phyloP scores from a whole-genome alignment of 2,888 invertebrate species.

The Phalera bucephala region DNA sequence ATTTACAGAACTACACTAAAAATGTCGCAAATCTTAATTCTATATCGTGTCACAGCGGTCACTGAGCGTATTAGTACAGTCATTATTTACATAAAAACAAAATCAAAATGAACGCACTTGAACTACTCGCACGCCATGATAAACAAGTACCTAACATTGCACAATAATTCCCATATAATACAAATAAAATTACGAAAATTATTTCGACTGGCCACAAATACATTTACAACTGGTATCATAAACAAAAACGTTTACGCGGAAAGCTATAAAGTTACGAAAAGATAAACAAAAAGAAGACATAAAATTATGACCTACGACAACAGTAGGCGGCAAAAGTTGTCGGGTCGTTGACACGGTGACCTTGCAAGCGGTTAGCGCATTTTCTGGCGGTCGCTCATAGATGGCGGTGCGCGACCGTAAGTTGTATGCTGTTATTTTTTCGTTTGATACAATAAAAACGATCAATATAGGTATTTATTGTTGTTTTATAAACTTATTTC shows the following conservation, averaged over 20 bases:
- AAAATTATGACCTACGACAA: conserved; percentile 84
- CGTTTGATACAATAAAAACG: conserved; percentile 3
- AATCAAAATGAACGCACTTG: conserved; percentile 4
- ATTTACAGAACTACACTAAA: no score
- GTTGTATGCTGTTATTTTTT: conserved; percentile 19
- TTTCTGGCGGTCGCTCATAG: conserved; percentile 55
- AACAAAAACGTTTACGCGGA: conserved; percentile 64
- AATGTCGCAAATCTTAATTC: no score
- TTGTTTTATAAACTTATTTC: no score
- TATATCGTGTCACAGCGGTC: neutral
- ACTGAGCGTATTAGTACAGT: neutral
- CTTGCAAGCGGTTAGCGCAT: conserved; percentile 58
- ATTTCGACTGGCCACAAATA: no score
- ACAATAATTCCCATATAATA: conserved; percentile 9
- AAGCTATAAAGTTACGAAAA: conserved; percentile 79
- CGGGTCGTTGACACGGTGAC: conserved; percentile 80
- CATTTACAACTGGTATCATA: conserved; percentile 27
- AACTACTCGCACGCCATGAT: conserved; percentile 2
- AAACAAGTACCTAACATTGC: conserved; percentile 10
- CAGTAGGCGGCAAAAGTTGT: conserved; percentile 81
- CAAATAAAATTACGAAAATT: conserved; percentile 20
- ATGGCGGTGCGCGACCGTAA: conserved; percentile 53
- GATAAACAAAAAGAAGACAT: conserved; percentile 83
- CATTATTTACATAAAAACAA: neutral
- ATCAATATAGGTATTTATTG: no score